Conservation (phyloP, 2,888 invertebrate genomes). For the Drymonia ruficornis region DNA sequence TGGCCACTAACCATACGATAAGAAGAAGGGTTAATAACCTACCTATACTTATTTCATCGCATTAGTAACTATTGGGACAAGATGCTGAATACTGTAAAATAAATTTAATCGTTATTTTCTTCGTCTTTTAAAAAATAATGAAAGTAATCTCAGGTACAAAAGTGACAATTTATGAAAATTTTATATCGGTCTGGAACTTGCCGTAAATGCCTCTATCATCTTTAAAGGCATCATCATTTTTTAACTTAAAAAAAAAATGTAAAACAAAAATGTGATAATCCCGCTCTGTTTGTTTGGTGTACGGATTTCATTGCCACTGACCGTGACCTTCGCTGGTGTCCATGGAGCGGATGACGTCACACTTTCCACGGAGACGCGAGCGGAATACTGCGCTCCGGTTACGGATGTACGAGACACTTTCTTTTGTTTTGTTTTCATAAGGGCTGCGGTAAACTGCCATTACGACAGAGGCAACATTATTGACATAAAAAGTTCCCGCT, state of each 20-base stretch:
- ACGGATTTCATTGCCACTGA: slow-evolving; percentile 50
- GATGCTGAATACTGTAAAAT: too few species aligned
- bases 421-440: slow-evolving; percentile 44
- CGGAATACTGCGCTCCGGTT: slow-evolving; percentile 44
- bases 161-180: too few species aligned
- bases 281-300: not conserved
- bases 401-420: slow-evolving; percentile 58
- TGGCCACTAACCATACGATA: too few species aligned
- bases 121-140: too few species aligned
- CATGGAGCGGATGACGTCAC: slow-evolving; percentile 32
- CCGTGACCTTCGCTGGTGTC: slow-evolving; percentile 64
- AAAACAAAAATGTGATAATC: not conserved
- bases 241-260: not conserved
- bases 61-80: too few species aligned
- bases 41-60: too few species aligned
- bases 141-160: too few species aligned
- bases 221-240: not conserved
- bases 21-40: too few species aligned
- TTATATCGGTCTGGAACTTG: too few species aligned
- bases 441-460: not conserved
- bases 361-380: slow-evolving; percentile 69
- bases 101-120: too few species aligned
- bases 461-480: too few species aligned
- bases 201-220: not conserved
- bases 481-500: too few species aligned